Base-by-base conservation (phyloP, 2,113 vertebrate genomes). In the Trichomycterus rosablanca region DNA sequence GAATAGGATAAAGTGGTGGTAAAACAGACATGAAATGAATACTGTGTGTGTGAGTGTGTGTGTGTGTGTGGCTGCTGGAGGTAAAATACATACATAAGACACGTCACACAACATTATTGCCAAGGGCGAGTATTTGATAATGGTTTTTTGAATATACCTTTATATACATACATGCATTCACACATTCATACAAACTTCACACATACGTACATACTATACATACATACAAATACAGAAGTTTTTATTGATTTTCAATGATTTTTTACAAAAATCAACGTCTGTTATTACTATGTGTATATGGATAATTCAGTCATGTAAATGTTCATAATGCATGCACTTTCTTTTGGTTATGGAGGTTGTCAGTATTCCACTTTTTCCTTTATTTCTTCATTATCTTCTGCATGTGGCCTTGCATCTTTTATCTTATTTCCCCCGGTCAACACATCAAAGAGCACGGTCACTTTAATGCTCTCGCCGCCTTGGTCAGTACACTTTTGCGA, bases 281-380 rank as follows among this genome's bases (percentile, higher is more conserved):
- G 73, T 84, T 80, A 81, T 83, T 81, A 83, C 75, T 79, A 77
- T 71, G 70, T 68, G 73, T 72, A 83, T 78, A 82, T 74, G 78
- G 73, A 62, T 72, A 64, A 74, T 76, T 79, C 73, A 61, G 76
- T 80, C 79, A 75, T 66, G 78, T 72, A 62, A 67, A 74, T 67
- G 70, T 77, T 80, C 79, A 56, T 81, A 83, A 79, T 67, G 76
- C 86, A 87, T 85, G 83, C 84, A 83, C 76, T 72, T 77, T 81
- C 76, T 76, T 82, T 80, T 82, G 80, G 74, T 82, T 79, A 73
- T 76, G 71, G 74, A 58, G 40, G 40, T 71, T 44, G 35, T 67
- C 56, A 42, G 69, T 71, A 71, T 71, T 71, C 63, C 69, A 71
- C 65, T 66, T 48, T 20, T 62, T 42, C 68, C 52, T 26, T 66